Evolutionary conservation across 2,888 invertebrate species (phyloP).

Genomic region (Tachina lurida): DNA sequence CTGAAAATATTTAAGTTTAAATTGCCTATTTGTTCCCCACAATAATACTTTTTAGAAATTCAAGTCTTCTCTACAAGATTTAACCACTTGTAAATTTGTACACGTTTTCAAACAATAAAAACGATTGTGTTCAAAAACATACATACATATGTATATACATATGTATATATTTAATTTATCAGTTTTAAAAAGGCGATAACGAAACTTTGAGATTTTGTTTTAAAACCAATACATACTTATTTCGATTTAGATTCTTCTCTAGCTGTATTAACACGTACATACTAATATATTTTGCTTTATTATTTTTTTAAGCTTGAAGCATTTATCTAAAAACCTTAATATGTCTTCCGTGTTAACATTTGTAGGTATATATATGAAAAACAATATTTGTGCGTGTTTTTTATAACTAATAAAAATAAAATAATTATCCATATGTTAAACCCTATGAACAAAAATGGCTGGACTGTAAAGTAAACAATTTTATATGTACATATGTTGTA

Average conservation of each 20-base stretch:
- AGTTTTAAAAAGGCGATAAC: neutral
- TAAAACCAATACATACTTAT: too few species aligned
- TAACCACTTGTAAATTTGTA: neutral
- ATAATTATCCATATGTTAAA: neutral
- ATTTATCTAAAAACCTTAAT: slow-evolving; percentile 8
- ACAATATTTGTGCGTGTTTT: neutral
- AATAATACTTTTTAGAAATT: neutral
- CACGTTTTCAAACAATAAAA: neutral
- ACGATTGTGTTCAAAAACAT: neutral
- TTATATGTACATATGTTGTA: too few species aligned
- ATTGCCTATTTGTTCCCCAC: neutral
- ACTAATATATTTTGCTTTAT: neutral
- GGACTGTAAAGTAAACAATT: too few species aligned
- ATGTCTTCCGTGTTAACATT: slow-evolving; percentile 32
- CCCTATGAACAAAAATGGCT: neutral
- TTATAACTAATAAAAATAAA: neutral
- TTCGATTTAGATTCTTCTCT: neutral
- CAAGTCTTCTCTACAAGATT: neutral
- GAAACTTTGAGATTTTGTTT: neutral
- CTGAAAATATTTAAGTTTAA: neutral
- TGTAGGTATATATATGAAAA: neutral
- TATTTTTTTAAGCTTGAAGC: neutral
- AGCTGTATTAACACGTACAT: neutral
- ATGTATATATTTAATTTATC: neutral
- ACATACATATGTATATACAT: neutral